Percentiles rank a stretch among this genome's conserved stretches.
These are phyloP conservation scores for Felis catus DNA, from an alignment of 2,113 vertebrate species.

Conservation along the genomic window DNA sequence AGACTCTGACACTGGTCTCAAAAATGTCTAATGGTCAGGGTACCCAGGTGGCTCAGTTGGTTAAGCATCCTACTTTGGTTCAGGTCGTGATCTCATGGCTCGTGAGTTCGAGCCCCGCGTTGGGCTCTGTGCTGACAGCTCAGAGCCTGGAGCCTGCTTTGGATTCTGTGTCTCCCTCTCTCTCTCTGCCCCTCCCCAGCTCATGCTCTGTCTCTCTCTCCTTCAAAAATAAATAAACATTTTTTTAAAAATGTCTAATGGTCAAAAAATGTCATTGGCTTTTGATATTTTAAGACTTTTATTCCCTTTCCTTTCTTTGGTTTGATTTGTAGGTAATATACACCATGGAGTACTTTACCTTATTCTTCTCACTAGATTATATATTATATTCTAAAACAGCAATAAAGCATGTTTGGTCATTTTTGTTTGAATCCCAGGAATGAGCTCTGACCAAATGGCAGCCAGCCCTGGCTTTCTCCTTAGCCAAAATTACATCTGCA, in stretches of 20 bases:
- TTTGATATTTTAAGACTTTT: constrained; percentile 30
- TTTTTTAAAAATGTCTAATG: not conserved
- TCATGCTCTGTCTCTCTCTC: no score
- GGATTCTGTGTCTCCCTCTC: no score
- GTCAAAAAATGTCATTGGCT: constrained; percentile 11
- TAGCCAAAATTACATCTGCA: constrained; percentile 15
- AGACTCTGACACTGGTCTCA: not conserved
- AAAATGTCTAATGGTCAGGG: not conserved
- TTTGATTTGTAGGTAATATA: not conserved
- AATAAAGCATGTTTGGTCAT: constrained; percentile 10
- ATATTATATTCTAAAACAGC: not conserved
- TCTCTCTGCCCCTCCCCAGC: no score
- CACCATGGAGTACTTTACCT: not conserved
- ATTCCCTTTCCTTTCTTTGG: constrained; percentile 25
- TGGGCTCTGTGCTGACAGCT: no score
- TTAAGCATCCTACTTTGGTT: no score
- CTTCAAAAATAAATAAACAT: no score
- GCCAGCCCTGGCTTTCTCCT: constrained; percentile 41
- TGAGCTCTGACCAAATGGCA: constrained; percentile 57
- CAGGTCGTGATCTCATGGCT: no score
- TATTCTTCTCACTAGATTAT: not conserved
- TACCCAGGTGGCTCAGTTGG: no score
- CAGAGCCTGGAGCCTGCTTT: no score
- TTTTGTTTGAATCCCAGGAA: constrained; percentile 40
- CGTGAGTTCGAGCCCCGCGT: no score